Evolutionary conservation across 92 coral and sea anemone genomes (phyloP), one percentile per base, ranked within the genome.

Genomic region (Zoanthus sansibaricus): DNA sequence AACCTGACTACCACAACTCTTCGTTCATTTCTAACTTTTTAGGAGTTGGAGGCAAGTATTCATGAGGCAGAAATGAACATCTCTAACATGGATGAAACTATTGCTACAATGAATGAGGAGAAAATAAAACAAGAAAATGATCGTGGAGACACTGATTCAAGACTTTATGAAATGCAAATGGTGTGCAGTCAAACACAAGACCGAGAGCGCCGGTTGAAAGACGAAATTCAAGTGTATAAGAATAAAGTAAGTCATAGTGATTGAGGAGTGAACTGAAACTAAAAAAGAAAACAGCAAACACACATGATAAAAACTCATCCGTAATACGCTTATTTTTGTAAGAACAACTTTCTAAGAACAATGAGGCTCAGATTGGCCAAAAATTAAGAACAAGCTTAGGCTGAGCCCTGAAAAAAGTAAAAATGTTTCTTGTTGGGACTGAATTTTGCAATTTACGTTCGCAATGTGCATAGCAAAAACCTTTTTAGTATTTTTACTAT

Each of bases 101-200:
- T 88, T 54, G 89, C 31, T 12, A 89, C 83, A 11, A 68, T 89
- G 46, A 86, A 77, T 42, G 68, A 86, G 33, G 98, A 87, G 49
- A 82, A 74, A 52, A 92, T 52, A 42, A 66, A 62, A 64, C 71
- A 73, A 16, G 91, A 89, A 56, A 61, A 77, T 30, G 91, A 83
- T 83, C 54, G 82, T 20, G 75, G 85, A 59, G 51, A 93, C 68
- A 79, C 74, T 68, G 90, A 92, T 76, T 69, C 89, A 11, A 90
- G 87, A 73, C 74, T 82, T 3, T 89, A 82, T 30, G 90, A 93
- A 78, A 87, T 88, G 12, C 96, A 91, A 75, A 89, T 90, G 4
- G 86, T 92, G 74, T 84, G 82, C 82, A 90, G 88, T 37, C 93
- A 83, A 76, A 87, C 93, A 8, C 89, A 92, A 51, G 94, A 95